Evolutionary conservation across 2,113 vertebrate genomes (phyloP).

Genomic region (Pterocles gutturalis): DNA sequence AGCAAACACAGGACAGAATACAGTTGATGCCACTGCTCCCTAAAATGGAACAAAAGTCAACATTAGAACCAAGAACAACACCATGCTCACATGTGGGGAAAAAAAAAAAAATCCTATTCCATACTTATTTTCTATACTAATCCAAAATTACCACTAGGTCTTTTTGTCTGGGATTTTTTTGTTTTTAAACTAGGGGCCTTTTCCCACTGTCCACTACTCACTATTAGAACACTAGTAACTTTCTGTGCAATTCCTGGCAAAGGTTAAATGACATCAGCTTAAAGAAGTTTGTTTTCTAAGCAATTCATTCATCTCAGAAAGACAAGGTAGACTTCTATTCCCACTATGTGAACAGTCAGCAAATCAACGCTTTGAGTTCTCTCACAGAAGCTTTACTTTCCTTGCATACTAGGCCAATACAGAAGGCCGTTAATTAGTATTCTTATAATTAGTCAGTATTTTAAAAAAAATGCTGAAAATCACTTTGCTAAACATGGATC

Average conservation of each 20-base stretch:
- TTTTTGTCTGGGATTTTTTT: background rate
- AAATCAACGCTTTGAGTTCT: fast-evolving
- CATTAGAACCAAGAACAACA: background rate
- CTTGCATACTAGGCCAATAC: background rate
- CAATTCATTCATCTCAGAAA: background rate
- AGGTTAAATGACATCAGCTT: background rate
- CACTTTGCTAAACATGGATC: background rate
- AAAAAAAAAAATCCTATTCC: background rate
- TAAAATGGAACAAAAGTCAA: background rate
- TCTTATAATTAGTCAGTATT: background rate
- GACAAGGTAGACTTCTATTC: background rate
- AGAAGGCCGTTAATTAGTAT: background rate
- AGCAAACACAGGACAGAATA: background rate
- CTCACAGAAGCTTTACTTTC: background rate
- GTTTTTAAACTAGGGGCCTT: background rate
- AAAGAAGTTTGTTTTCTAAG: background rate
- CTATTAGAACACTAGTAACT: background rate
- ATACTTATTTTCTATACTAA: background rate
- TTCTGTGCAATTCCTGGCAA: background rate
- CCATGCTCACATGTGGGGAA: fast-evolving
- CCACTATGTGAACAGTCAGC: background rate
- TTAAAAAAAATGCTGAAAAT: background rate
- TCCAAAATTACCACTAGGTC: background rate
- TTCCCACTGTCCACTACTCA: background rate
- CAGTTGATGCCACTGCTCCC: background rate